These are phyloP conservation scores for Octodonta nipae DNA, from an alignment of 2,888 invertebrate species.

Conservation along the genomic window DNA sequence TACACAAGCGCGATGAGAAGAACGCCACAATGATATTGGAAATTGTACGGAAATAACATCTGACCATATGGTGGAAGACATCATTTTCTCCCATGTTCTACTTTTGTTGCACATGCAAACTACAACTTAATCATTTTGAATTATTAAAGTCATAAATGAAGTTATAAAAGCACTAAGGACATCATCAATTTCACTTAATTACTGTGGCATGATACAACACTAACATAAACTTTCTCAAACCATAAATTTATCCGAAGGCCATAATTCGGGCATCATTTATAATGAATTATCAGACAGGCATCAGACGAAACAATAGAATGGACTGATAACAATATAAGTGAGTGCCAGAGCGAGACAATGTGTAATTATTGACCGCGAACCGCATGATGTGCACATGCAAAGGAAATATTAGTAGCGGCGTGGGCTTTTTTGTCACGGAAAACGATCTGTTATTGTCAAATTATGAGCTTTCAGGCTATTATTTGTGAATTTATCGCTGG, in stretches of 20 bases:
- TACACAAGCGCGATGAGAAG: too few relatives aligned
- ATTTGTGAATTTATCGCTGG: background rate
- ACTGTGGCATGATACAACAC: conserved; percentile 5
- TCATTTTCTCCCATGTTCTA: background rate
- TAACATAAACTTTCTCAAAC: conserved; percentile 8
- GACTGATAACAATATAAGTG: conserved; percentile 25
- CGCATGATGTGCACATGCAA: conserved; percentile 26
- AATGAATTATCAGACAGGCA: conserved; percentile 13
- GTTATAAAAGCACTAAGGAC: conserved; percentile 12
- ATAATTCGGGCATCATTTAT: conserved; percentile 11
- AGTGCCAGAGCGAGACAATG: conserved; percentile 27
- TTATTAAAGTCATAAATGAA: conserved; percentile 6
- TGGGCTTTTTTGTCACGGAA: conserved; percentile 25
- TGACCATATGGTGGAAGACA: too few relatives aligned
- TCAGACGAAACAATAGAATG: conserved; percentile 12
- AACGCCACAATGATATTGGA: too few relatives aligned
- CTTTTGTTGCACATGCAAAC: background rate
- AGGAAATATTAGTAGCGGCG: conserved; percentile 25
- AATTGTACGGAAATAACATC: too few relatives aligned
- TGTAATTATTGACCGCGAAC: conserved; percentile 22
- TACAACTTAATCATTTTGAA: conserved; percentile 1
- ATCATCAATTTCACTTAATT: conserved; percentile 12
- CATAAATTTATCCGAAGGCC: conserved; percentile 10
- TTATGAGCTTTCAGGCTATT: conserved; percentile 9
- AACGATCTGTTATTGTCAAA: conserved; percentile 3